phyloP scores from a whole-genome alignment of 2,888 invertebrate species.

The Xestoiulus laeticollis region DNA sequence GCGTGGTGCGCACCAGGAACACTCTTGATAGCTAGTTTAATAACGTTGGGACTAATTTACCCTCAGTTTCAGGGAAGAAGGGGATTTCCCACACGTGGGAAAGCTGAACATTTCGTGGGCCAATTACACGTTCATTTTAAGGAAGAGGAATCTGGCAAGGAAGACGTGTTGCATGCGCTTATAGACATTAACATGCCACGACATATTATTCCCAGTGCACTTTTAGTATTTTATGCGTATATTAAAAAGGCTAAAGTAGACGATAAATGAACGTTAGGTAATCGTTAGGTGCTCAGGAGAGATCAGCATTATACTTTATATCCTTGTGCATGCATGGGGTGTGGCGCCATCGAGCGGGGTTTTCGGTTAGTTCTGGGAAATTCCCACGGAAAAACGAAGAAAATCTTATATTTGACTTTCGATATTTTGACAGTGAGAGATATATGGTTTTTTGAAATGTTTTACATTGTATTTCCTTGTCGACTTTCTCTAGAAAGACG shows the following conservation, averaged over 20 bases:
- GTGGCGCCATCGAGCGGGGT: neutral
- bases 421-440: neutral
- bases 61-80: neutral
- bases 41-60: neutral
- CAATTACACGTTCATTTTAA: conserved; percentile 8
- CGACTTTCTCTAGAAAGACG: neutral
- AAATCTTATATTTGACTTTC: neutral
- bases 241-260: neutral
- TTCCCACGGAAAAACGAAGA: too few relatives aligned
- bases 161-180: neutral
- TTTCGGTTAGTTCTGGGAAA: neutral
- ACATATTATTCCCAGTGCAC: neutral
- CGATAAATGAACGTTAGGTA: neutral
- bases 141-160: neutral
- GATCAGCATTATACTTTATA: neutral
- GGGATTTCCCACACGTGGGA: neutral
- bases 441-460: neutral
- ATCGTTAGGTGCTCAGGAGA: neutral
- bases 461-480: neutral
- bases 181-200: neutral
- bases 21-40: conserved; percentile 27
- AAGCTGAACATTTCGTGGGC: neutral
- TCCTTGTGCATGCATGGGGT: neutral
- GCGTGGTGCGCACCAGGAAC: neutral
- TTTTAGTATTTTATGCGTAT: conserved; percentile 2